These are phyloP conservation scores for Leucoptera coffeella DNA, from an alignment of 2,888 invertebrate genomes.

Conservation along the genomic window DNA sequence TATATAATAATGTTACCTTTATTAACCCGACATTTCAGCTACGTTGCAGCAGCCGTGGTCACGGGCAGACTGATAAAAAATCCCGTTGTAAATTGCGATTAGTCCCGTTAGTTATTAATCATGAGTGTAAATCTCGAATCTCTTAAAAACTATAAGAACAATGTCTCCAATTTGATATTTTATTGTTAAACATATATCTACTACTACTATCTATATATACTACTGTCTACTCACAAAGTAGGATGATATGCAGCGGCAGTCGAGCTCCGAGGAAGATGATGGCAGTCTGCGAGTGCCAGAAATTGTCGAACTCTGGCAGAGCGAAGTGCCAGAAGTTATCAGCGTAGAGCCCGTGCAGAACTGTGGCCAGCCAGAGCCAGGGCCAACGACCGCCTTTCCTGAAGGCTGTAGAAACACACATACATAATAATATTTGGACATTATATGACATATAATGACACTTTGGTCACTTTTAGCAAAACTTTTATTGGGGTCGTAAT, in stretches of 20 bases:
- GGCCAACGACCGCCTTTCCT: constrained; percentile 66
- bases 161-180: too few relatives aligned
- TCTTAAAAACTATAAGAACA: too few relatives aligned
- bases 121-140: too few relatives aligned
- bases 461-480: not conserved
- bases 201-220: too few relatives aligned
- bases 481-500: too few relatives aligned
- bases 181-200: too few relatives aligned
- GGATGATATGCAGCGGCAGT: constrained; percentile 65
- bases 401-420: constrained; percentile 41
- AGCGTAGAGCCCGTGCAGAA: constrained; percentile 64
- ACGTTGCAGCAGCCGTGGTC: too few relatives aligned
- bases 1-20: too few relatives aligned
- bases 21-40: too few relatives aligned
- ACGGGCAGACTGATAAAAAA: too few relatives aligned
- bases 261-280: constrained; percentile 65
- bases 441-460: not conserved
- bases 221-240: constrained; percentile 70
- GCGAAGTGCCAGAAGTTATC: constrained; percentile 66
- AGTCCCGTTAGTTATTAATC: too few relatives aligned
- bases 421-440: not conserved
- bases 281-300: constrained; percentile 77
- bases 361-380: constrained; percentile 66
- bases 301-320: constrained; percentile 71
- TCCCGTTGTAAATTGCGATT: too few relatives aligned